Evolutionary conservation across 2,888 invertebrate genomes (phyloP), one percentile per base, ranked within the genome.

Genomic region (Cerastis rubricosa): DNA sequence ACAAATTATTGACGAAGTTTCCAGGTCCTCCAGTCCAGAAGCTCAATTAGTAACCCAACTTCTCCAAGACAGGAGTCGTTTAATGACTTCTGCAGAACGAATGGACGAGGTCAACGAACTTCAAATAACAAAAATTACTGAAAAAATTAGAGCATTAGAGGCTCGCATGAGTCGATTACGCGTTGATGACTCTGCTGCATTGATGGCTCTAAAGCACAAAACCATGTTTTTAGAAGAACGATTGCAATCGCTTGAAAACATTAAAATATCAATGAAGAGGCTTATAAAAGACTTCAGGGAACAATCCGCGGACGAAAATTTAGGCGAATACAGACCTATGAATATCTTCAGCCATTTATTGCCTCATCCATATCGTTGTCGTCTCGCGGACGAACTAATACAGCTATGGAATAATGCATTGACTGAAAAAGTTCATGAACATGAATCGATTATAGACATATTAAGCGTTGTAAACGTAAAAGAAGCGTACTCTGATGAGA

Each of bases 301-400:
- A 40, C 9, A 49, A 71, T 14, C 12, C 9, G 29, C 11, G 7
- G 29, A 14, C 47, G 66, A 54, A 17, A 35, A 61, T 75, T 8
- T 71, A 61, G 19, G 40, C n/a, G 61, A 81, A 40, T 61, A 70
- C 1, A 76, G 57, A 70, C 74, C 85, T 35, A 29, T 79, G 22
- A 83, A 78, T 19, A 90, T 92, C 47, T 93, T 93, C 45, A 90
- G 88, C 75, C 93, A 93, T 74, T 84, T 88, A 61, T 82, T 93
- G 9, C 91, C 92, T 2, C 78, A 81, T 67, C 22, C 77, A 7
- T 84, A 88, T 40, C 90, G 93, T 40, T 86, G 85, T 76, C 88
- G 85, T 47, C 90, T 92, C 7, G 89, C 92, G 0, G 89, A 91
- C 40, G 78, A 83, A 25, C 83, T 92, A 66, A 35, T 90, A 7